These are phyloP conservation scores for Tachina grossa DNA, from an alignment of 2,888 invertebrate genomes.

Conservation along the genomic window DNA sequence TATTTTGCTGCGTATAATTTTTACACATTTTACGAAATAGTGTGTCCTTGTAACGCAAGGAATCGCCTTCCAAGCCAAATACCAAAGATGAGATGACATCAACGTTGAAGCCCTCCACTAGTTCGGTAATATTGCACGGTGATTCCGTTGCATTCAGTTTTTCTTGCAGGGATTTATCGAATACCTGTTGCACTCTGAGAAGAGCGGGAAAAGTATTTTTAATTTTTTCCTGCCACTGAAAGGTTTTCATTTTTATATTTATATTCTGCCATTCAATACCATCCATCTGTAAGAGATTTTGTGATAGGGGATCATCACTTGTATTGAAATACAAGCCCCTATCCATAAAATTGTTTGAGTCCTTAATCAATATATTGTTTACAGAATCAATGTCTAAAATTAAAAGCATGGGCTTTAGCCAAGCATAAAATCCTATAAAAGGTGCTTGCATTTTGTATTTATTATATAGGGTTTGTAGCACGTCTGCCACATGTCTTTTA, in stretches of 20 bases:
- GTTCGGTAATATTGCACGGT: slow-evolving; percentile 81
- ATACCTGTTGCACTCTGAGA: slow-evolving; percentile 72
- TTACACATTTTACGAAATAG: slow-evolving; percentile 79
- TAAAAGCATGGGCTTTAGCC: slow-evolving; percentile 77
- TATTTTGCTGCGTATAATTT: slow-evolving; percentile 71
- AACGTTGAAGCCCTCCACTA: slow-evolving; percentile 83
- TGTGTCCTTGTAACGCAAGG: slow-evolving; percentile 78
- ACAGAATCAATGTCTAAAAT: slow-evolving; percentile 80
- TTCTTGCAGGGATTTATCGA: slow-evolving; percentile 76
- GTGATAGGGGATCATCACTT: slow-evolving; percentile 80
- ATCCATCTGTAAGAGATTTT: slow-evolving; percentile 82
- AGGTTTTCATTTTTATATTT: slow-evolving; percentile 76
- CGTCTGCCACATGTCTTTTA: slow-evolving; percentile 74
- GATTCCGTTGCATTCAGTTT: slow-evolving; percentile 71
- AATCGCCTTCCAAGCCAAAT: slow-evolving; percentile 82
- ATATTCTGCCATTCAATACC: slow-evolving; percentile 81
- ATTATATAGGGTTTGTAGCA: slow-evolving; percentile 75
- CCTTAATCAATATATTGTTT: slow-evolving; percentile 76
- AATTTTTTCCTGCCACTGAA: slow-evolving; percentile 77
- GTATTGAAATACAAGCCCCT: slow-evolving; percentile 79
- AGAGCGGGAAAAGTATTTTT: slow-evolving; percentile 76
- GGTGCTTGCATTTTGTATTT: slow-evolving; percentile 77
- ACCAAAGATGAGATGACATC: slow-evolving; percentile 83
- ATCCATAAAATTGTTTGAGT: slow-evolving; percentile 79
- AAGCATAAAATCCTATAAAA: slow-evolving; percentile 79